Conservation (phyloP, 2,888 invertebrate genomes). For the Stenchaetothrips biformis region DNA sequence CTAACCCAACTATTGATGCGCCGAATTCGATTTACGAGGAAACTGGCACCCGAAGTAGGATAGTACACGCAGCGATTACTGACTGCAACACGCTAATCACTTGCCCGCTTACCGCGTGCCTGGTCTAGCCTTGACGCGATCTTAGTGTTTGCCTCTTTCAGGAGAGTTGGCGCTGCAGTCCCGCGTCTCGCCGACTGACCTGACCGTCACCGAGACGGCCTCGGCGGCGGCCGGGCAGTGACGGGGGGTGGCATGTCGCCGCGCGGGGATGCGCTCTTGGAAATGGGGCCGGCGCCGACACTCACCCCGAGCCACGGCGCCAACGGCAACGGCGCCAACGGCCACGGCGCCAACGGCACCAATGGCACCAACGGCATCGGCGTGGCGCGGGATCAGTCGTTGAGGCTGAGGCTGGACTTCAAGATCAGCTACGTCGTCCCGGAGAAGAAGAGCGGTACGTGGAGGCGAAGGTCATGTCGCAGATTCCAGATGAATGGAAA, state of each 20-base stretch:
- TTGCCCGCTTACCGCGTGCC: no score
- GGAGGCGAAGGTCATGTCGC: background rate
- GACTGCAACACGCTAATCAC: no score
- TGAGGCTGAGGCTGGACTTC: conserved; percentile 2
- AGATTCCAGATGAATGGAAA: no score
- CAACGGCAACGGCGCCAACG: background rate
- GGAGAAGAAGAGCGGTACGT: background rate
- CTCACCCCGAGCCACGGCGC: background rate
- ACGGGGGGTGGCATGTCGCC: background rate
- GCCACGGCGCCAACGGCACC: background rate
- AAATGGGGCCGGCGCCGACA: background rate
- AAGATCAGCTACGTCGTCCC: conserved; percentile 2
- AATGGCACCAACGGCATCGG: background rate
- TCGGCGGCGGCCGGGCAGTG: background rate
- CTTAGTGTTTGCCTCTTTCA: no score
- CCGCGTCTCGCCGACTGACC: background rate
- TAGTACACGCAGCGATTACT: no score
- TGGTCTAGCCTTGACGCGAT: no score
- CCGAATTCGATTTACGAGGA: no score
- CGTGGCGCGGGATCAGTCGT: background rate
- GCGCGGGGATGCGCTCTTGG: background rate
- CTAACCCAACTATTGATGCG: no score
- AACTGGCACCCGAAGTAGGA: no score
- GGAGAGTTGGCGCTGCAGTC: background rate
- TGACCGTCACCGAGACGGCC: background rate